phyloP scores from a whole-genome alignment of 2,797 vertebrate genomes.

The Poecilia velifera region DNA sequence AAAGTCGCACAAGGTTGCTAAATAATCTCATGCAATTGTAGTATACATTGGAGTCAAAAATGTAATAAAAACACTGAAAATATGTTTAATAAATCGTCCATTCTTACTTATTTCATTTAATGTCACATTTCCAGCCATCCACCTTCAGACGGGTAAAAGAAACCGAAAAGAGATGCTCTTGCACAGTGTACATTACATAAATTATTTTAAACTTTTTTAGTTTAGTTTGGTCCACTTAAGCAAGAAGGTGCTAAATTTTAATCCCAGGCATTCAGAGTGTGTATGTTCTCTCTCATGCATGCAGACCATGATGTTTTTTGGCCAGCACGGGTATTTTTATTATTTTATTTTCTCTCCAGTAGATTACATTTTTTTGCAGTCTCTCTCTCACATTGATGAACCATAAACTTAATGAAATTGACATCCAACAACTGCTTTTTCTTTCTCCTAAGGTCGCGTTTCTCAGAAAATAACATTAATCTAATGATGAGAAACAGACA shows the following conservation, averaged over 20 bases:
- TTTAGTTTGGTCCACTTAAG: not conserved
- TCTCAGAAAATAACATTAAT: not conserved
- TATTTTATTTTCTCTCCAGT: not conserved
- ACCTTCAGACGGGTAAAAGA: not conserved
- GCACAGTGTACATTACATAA: not conserved
- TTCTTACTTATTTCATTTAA: not conserved
- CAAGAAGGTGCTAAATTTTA: not conserved
- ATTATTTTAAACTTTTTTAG: not conserved
- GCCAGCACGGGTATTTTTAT: not conserved
- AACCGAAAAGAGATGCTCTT: not conserved
- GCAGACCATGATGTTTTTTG: not conserved
- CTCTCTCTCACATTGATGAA: not conserved
- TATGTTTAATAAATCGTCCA: not conserved
- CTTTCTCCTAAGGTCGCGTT: not conserved
- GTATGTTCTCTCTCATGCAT: not conserved
- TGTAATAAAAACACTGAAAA: not conserved
- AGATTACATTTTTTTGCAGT: not conserved
- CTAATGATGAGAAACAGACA: not conserved
- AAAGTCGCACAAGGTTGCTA: not conserved
- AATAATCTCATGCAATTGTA: not conserved
- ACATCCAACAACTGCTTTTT: not conserved
- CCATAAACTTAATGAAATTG: not conserved
- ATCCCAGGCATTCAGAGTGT: not conserved
- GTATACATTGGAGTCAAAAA: not conserved
- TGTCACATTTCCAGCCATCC: not conserved